A percentile compares a stretch with the other conserved stretches of the same genome.
phyloP scores from a whole-genome alignment of 1,140 invertebrate species.

The Achatina immaculata region DNA sequence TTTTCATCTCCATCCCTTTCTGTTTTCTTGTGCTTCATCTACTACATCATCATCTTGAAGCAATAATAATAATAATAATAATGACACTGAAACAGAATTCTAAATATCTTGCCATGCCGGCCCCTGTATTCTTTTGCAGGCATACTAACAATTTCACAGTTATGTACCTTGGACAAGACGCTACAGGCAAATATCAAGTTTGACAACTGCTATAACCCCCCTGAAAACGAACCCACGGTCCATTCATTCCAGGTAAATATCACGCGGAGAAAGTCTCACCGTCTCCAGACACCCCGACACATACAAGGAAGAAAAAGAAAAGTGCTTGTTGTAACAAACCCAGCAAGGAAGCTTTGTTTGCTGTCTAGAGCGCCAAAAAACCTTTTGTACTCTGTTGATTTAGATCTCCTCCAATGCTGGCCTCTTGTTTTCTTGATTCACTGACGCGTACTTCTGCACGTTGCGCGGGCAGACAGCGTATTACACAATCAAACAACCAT shows the following conservation, averaged over 20 bases:
- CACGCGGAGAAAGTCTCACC: background rate
- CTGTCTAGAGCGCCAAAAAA: background rate
- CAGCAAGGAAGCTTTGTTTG: background rate
- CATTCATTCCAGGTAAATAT: background rate
- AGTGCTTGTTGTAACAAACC: constrained; percentile 3
- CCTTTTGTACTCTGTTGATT: background rate
- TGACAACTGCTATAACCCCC: background rate
- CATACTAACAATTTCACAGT: background rate
- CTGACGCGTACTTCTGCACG: background rate
- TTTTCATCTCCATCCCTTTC: background rate
- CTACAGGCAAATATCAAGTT: background rate
- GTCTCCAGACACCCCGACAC: background rate
- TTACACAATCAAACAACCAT: constrained; percentile 9
- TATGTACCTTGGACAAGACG: background rate
- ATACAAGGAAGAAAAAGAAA: background rate
- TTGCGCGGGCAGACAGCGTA: background rate
- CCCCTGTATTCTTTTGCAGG: background rate
- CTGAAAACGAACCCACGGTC: background rate
- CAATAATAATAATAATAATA: too few species aligned
- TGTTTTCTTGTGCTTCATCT: too few species aligned
- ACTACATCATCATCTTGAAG: background rate
- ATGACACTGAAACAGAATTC: background rate
- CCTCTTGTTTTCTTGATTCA: constrained; percentile 3
- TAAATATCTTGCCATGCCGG: background rate
- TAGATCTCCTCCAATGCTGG: background rate